Evolutionary conservation across 2,797 vertebrate genomes (phyloP).

Genomic region (Lepus oiostolus): DNA sequence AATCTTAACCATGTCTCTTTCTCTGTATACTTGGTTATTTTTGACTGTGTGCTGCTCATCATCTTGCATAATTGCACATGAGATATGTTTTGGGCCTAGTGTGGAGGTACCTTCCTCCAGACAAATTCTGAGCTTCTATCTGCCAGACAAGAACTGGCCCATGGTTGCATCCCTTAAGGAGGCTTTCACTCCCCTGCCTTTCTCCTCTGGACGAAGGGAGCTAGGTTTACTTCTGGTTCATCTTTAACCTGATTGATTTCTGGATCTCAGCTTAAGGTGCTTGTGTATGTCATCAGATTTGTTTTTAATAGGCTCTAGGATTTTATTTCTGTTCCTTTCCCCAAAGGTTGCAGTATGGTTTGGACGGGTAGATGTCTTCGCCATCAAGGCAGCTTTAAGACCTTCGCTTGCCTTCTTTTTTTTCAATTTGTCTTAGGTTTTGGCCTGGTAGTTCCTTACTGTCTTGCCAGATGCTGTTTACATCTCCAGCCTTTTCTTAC

Average conservation of each 20-base stretch:
- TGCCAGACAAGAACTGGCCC: background rate
- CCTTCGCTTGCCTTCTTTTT: background rate
- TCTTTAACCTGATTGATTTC: background rate
- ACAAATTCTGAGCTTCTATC: background rate
- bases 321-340: background rate
- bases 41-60: background rate
- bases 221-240: background rate
- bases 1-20: background rate
- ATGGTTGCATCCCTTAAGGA: background rate
- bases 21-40: background rate
- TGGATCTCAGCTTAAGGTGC: background rate
- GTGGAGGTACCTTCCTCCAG: background rate
- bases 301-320: background rate
- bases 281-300: background rate
- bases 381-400: background rate
- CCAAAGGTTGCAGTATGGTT: background rate
- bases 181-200: background rate
- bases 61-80: background rate
- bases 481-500: conserved; percentile 3
- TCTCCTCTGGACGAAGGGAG: background rate
- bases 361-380: background rate
- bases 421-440: conserved; percentile 38
- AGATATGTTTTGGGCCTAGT: background rate
- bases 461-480: background rate
- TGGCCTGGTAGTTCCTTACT: background rate